Base-by-base conservation (phyloP, 2,113 vertebrate species). In the Poicephalus gulielmi region DNA sequence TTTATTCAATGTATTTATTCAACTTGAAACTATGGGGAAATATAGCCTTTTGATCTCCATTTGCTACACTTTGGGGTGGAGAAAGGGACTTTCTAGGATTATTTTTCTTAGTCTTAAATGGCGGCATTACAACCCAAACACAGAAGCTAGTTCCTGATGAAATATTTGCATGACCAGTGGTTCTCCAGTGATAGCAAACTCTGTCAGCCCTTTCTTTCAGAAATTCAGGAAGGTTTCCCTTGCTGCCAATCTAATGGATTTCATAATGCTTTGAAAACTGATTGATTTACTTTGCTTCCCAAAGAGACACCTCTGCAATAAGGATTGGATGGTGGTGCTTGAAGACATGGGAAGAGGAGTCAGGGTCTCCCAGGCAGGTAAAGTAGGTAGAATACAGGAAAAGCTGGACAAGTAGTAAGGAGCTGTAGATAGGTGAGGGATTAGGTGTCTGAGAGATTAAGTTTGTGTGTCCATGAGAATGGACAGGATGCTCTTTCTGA, bases 11-110 rank as follows among this genome's bases (percentile, higher is more conserved):
- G 6, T 44, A 41, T 93, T 91, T 88, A 88, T 85, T 91, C 77
- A 92, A 57, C 43, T 86, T 37, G 83, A 95, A 94, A 94, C 81
- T 35, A 22, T 23, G 24, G 39, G 73, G 83, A 50, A 94, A 94
- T 68, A 31, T 25, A 78, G 27, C 24, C 60, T 55, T 96, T 95
- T 95, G 55, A 89, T 94, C 60, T 92, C 7, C 4, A 1, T 86
- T 92, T 88, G 39, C 33, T 60, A 28, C 6, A 9, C 17, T 76
- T 85, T 14, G 33, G 55, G 50, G 43, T 64, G 13, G 69, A 64
- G n/a, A 81, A 86, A 89, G 86, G 82, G 88, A 79, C 43, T 57
- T 59, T 83, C 69, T 85, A 81, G 25, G 77, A 52, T 31, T 57
- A 20, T 15, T 33, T 50, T 53, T 41, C 50, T 52, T 44, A 49